These are phyloP conservation scores for Apodemia duryi DNA, from an alignment of 2,888 invertebrate genomes.

Conservation along the genomic window DNA sequence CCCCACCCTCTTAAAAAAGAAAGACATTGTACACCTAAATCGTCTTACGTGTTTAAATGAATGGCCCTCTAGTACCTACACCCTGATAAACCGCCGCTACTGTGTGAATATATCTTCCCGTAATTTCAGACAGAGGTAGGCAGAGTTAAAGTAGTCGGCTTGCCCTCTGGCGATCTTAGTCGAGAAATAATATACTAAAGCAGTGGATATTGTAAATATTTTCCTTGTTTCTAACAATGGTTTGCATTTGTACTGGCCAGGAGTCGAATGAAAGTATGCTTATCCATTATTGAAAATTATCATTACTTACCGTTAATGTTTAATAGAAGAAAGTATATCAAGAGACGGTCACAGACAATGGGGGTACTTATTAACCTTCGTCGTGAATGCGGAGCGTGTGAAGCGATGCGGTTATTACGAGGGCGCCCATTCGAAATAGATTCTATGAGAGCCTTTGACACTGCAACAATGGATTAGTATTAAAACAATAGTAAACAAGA, in stretches of 20 bases:
- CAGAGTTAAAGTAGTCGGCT: too few relatives aligned
- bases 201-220: too few relatives aligned
- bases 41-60: too few relatives aligned
- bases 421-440: not conserved
- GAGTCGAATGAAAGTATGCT: constrained; percentile 1
- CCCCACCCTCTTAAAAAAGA: too few relatives aligned
- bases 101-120: too few relatives aligned
- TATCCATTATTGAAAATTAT: not conserved
- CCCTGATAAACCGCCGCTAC: too few relatives aligned
- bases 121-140: too few relatives aligned
- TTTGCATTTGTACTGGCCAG: not conserved
- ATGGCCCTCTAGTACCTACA: too few relatives aligned
- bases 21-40: too few relatives aligned
- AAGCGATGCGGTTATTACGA: not conserved
- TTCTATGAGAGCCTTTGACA: not conserved
- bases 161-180: too few relatives aligned
- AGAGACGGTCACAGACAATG: not conserved
- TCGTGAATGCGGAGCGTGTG: constrained; percentile 2
- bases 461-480: constrained; percentile 6
- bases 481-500: not conserved
- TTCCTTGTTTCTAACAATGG: too few relatives aligned
- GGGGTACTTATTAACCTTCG: not conserved
- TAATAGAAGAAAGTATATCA: constrained; percentile 2
- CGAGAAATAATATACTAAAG: too few relatives aligned
- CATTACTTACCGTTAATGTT: constrained; percentile 9